Conservation (phyloP, 2,888 invertebrate species). For the Pristionchus entomophagus region DNA sequence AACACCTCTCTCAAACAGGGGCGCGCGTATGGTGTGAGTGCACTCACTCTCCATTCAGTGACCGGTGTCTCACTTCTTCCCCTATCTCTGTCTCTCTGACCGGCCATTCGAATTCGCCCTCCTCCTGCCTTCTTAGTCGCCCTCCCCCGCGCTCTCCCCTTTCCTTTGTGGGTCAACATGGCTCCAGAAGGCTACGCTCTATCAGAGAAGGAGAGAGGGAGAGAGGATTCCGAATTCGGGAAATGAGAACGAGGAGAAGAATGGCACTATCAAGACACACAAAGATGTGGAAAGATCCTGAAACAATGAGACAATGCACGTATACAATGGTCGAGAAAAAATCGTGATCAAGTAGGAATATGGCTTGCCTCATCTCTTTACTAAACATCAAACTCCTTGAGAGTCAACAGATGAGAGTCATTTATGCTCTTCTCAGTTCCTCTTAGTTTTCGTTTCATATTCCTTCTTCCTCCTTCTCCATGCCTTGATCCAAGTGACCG, state of each 20-base stretch:
- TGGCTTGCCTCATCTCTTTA: background rate
- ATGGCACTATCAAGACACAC: background rate
- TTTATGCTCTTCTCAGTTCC: slow-evolving; percentile 11
- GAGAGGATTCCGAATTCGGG: background rate
- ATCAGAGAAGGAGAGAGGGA: slow-evolving; percentile 20
- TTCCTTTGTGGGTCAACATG: slow-evolving; percentile 34
- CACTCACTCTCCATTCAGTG: background rate
- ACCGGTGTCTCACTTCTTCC: slow-evolving; percentile 25
- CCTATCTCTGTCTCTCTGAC: background rate
- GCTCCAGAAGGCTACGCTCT: slow-evolving; percentile 43
- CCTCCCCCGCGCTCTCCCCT: background rate
- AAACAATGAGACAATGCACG: background rate
- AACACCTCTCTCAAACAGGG: slow-evolving; percentile 23
- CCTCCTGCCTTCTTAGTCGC: slow-evolving; percentile 20
- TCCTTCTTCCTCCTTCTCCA: background rate
- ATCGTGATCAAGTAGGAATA: background rate
- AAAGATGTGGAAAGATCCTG: background rate
- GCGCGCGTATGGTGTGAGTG: background rate
- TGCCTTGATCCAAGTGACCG: slow-evolving; percentile 16
- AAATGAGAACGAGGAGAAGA: background rate
- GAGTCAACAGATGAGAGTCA: background rate
- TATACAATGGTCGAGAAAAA: background rate
- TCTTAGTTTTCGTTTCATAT: background rate
- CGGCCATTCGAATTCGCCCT: background rate
- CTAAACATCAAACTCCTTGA: slow-evolving; percentile 39